Evolutionary conservation across 2,113 vertebrate species (phyloP).

Genomic region (Nestor notabilis): DNA sequence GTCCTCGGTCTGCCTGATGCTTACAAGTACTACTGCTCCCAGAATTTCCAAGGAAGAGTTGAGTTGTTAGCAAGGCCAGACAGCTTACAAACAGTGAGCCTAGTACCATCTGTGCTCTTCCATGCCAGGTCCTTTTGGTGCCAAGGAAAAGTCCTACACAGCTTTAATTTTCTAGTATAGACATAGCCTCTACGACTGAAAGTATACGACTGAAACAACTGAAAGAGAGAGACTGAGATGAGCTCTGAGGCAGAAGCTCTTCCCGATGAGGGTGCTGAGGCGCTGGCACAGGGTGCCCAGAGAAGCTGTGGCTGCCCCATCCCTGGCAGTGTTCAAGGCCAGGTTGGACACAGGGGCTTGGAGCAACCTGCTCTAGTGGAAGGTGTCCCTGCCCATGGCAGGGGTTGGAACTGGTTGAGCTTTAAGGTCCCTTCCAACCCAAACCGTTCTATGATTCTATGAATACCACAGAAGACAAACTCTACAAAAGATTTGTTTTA

Average conservation of each 20-base stretch:
- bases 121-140: not conserved
- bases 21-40: not conserved
- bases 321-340: too few relatives aligned
- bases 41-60: not conserved
- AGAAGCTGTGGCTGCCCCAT: too few relatives aligned
- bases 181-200: not conserved
- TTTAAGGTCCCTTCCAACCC: not conserved
- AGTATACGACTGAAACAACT: not conserved
- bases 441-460: not conserved
- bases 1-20: not conserved
- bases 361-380: not conserved
- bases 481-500: not conserved
- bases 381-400: not conserved
- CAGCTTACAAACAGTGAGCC: not conserved
- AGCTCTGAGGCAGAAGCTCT: not conserved
- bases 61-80: not conserved
- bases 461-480: not conserved
- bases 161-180: not conserved
- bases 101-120: not conserved
- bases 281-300: not conserved
- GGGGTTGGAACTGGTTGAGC: not conserved
- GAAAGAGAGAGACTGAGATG: not conserved
- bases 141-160: not conserved
- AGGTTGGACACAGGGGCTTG: too few relatives aligned
- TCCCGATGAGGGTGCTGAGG: not conserved